Evolutionary conservation across 92 coral and sea anemone species (phyloP).

Genomic region (Epizoanthus scotinus): DNA sequence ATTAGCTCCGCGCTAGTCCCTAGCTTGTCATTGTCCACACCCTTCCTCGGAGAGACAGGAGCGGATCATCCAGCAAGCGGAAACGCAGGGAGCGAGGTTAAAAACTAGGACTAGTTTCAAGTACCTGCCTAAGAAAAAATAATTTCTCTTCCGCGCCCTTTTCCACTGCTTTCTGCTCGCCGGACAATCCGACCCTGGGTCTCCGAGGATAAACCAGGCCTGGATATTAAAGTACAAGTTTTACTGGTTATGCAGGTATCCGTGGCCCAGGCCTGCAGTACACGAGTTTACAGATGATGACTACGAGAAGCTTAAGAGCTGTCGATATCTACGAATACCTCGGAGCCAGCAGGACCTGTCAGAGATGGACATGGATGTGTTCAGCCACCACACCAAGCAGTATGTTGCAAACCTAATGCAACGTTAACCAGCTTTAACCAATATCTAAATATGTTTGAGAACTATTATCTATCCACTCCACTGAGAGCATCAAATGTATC

Average conservation of each 20-base stretch:
- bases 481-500: no score
- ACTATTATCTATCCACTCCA: no score
- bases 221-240: not conserved
- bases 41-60: no score
- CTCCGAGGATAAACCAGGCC: no score
- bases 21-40: not conserved
- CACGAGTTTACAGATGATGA: constrained; percentile 68
- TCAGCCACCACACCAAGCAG: constrained; percentile 9
- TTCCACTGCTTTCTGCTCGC: no score
- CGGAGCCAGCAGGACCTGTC: constrained; percentile 45
- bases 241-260: constrained; percentile 56
- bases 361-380: constrained; percentile 18
- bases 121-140: no score
- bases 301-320: constrained; percentile 67
- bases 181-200: no score
- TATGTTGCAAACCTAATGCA: constrained; percentile 1
- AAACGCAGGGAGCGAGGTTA: no score
- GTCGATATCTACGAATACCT: constrained; percentile 69
- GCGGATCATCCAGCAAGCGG: no score
- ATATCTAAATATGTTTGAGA: no score
- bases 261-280: constrained; percentile 78
- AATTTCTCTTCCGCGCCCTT: no score
- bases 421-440: not conserved
- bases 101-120: no score
- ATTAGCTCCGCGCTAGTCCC: not conserved